phyloP scores from a whole-genome alignment of 2,113 vertebrate species.

The Paralichthys olivaceus region DNA sequence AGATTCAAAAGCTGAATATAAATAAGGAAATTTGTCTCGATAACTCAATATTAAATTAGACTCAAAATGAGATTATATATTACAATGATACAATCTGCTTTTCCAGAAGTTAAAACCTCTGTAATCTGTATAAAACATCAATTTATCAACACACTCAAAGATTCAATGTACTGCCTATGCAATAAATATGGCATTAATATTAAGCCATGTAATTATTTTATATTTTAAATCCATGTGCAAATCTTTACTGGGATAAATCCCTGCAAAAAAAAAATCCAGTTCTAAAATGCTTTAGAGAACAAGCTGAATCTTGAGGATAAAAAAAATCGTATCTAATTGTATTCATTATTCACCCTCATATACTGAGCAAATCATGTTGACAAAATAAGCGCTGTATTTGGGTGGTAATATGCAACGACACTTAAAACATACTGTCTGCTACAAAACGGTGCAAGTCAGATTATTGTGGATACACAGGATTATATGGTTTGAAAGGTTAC shows the following conservation, averaged over 20 bases:
- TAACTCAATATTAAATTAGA: conserved; percentile 80
- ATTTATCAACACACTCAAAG: conserved; percentile 89
- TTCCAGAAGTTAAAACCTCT: conserved; percentile 86
- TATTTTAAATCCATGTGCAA: conserved; percentile 45
- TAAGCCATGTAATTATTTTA: conserved; percentile 2
- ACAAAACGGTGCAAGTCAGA: conserved; percentile 48
- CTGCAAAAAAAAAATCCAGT: conserved; percentile 34
- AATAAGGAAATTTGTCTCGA: conserved; percentile 85
- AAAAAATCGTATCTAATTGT: not conserved
- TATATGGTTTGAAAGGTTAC: conserved; percentile 25
- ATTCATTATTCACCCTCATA: not conserved
- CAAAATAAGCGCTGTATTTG: not conserved
- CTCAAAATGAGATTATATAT: conserved; percentile 83
- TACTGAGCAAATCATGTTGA: not conserved
- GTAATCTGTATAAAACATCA: conserved; percentile 88
- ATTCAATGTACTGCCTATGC: conserved; percentile 64
- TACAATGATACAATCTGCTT: conserved; percentile 85
- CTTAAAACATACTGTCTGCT: conserved; percentile 19
- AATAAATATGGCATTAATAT: conserved; percentile 26
- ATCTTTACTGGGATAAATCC: conserved; percentile 11
- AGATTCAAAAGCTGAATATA: conserved; percentile 81
- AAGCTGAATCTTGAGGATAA: not conserved
- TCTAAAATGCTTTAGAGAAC: not conserved
- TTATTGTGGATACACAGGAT: conserved; percentile 40
- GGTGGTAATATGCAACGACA: conserved; percentile 26